phyloP scores from a whole-genome alignment of 2,888 invertebrate species.

The Amiota minor region DNA sequence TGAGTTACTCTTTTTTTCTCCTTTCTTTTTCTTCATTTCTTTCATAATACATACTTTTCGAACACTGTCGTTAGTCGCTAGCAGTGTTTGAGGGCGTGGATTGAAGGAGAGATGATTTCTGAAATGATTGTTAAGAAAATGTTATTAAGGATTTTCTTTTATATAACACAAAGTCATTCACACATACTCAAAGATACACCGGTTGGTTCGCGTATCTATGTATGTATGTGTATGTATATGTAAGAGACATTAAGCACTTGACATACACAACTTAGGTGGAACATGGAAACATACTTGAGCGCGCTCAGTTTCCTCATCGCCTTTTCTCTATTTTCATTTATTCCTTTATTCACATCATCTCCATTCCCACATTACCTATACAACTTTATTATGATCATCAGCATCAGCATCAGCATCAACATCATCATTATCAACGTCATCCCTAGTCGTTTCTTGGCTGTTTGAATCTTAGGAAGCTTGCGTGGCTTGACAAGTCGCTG shows the following conservation, averaged over 20 bases:
- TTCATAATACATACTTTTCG: background rate
- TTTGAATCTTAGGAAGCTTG: conserved; percentile 16
- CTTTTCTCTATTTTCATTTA: background rate
- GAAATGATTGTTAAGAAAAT: conserved; percentile 65
- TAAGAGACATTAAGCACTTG: conserved; percentile 57
- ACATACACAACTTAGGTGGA: conserved; percentile 43
- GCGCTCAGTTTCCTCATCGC: background rate
- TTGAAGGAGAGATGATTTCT: background rate
- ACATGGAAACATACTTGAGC: conserved; percentile 14
- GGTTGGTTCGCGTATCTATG: background rate
- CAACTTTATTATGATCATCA: background rate
- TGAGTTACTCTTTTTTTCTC: background rate
- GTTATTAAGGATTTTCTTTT: conserved; percentile 70
- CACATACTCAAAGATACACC: conserved; percentile 36
- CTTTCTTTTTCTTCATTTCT: background rate
- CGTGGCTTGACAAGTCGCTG: conserved; percentile 11
- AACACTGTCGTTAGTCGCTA: conserved; percentile 21
- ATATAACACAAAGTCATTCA: conserved; percentile 64
- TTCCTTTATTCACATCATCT: conserved; percentile 6
- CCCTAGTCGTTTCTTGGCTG: background rate
- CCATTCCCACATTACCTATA: background rate
- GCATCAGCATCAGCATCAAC: background rate
- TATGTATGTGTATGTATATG: conserved; percentile 21
- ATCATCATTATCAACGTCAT: background rate
- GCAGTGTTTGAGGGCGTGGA: conserved; percentile 14